Evolutionary conservation across 2,888 invertebrate species (phyloP).

Genomic region (Rhagonycha lutea): DNA sequence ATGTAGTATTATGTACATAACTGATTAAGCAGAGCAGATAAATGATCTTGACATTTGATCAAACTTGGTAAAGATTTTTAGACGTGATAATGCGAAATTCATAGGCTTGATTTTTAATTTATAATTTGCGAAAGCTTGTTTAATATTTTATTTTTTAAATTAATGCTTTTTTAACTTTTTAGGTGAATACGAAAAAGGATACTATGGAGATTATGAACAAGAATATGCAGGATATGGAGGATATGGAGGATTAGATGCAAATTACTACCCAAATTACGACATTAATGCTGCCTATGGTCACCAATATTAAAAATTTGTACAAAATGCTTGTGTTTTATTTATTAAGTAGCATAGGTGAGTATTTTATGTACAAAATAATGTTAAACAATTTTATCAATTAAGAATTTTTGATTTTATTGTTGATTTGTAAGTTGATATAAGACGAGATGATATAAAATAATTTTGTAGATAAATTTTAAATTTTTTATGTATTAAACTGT

Average conservation of each 20-base stretch:
- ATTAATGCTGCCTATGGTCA: not conserved
- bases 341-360: not conserved
- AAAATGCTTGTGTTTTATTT: not conserved
- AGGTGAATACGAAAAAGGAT: constrained; percentile 24
- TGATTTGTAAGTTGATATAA: not conserved
- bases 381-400: not conserved
- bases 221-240: constrained; percentile 6
- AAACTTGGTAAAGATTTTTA: not conserved
- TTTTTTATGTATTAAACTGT: not conserved
- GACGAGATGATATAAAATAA: not conserved
- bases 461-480: not conserved
- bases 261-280: not conserved
- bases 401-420: not conserved
- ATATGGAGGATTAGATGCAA: not conserved
- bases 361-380: not conserved
- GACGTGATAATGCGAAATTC: not conserved
- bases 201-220: constrained; percentile 25
- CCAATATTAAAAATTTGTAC: not conserved
- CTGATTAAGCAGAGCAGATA: not conserved
- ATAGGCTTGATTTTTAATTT: not conserved
- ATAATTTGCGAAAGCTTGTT: not conserved
- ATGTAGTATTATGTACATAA: not conserved
- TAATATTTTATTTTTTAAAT: not conserved
- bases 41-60: not conserved
- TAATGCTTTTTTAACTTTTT: constrained; percentile 5